phyloP scores from a whole-genome alignment of 92 coral and sea anemone species.

The Nematostella vectensis region DNA sequence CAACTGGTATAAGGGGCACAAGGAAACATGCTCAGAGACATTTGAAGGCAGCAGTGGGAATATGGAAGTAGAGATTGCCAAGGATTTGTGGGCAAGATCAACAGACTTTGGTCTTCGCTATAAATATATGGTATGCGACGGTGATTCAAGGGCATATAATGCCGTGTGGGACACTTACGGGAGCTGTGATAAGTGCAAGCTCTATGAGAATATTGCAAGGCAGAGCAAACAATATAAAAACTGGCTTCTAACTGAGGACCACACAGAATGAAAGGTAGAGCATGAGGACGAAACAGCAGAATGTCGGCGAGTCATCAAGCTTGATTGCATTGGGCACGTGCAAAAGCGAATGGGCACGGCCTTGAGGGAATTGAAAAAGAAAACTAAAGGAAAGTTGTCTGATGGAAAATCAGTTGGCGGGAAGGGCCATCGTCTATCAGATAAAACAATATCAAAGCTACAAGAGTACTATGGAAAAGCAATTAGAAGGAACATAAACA shows the following conservation, averaged over 20 bases:
- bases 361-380: conserved; percentile 19
- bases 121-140: conserved; percentile 35
- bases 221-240: conserved; percentile 19
- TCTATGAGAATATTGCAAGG: conserved; percentile 17
- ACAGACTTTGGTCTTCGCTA: conserved; percentile 10
- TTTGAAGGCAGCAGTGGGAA: conserved; percentile 33
- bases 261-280: conserved; percentile 10
- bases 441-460: conserved; percentile 15
- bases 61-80: conserved; percentile 26
- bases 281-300: conserved; percentile 24
- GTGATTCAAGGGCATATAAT: conserved; percentile 28
- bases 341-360: too few relatives aligned
- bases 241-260: conserved; percentile 17
- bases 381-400: conserved; percentile 17
- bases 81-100: conserved; percentile 24
- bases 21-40: conserved; percentile 17
- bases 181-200: conserved; percentile 8
- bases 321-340: too few relatives aligned
- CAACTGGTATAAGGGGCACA: conserved; percentile 21
- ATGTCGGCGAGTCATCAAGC: conserved; percentile 27
- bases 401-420: conserved; percentile 28
- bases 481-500: conserved; percentile 9
- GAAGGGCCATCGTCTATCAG: not conserved
- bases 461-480: conserved; percentile 25
- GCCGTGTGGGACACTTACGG: conserved; percentile 34